These are phyloP conservation scores for Spatula clypeata DNA, from an alignment of 2,797 vertebrate genomes.

Conservation along the genomic window DNA sequence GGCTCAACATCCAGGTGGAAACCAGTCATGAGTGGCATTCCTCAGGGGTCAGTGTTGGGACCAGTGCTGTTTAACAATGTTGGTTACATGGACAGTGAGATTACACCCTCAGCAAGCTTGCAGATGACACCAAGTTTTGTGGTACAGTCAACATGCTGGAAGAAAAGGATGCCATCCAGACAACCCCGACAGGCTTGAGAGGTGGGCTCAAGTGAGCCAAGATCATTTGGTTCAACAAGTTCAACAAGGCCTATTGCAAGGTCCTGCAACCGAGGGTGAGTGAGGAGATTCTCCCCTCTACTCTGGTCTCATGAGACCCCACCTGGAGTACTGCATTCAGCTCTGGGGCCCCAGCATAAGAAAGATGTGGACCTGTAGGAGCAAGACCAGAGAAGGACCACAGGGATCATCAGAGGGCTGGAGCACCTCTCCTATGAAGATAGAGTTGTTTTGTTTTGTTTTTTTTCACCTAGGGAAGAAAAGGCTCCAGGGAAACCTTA, in stretches of 20 bases:
- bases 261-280: no score
- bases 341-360: neutral
- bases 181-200: neutral
- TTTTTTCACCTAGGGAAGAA: neutral
- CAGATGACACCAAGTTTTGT: no score
- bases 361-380: neutral
- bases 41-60: neutral
- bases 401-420: neutral
- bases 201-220: no score
- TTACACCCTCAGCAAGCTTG: neutral
- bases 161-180: no score
- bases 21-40: neutral
- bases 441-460: neutral
- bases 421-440: neutral
- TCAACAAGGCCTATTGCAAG: no score
- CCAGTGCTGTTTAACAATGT: no score
- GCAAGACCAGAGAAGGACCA: neutral
- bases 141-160: no score
- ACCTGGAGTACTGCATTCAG: neutral
- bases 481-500: neutral
- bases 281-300: neutral
- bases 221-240: no score
- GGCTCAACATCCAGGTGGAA: neutral
- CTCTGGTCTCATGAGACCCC: neutral
- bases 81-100: neutral